Evolutionary conservation across 2,113 vertebrate genomes (phyloP), one percentile per base, ranked within the genome.

Genomic region (Ramphastos sulfuratus): DNA sequence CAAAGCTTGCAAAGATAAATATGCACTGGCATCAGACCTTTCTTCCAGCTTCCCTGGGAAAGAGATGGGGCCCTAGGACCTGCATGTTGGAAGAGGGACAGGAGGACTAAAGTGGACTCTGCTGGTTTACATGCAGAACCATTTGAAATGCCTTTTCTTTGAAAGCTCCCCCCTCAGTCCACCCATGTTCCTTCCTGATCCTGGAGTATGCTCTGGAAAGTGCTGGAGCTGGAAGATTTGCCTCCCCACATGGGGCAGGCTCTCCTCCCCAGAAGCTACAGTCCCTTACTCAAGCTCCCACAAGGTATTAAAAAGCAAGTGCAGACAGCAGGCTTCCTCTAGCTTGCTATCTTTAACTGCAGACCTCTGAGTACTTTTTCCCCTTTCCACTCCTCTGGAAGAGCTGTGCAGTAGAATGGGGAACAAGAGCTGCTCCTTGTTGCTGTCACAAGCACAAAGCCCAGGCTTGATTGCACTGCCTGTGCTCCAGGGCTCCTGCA

Each of bases 291-390:
- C 30, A 35, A 82, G 35, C 55, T 93, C 85, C 82, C 61, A 92
- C 61, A 46, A 67, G 24, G 69, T 52, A 84, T 44, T 60, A 54
- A 81, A 94, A 86, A 85, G 73, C 42, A 93, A 60, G 52, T 73
- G 70, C 81, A 89, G 52, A 64, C 58, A 96, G 85, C 27, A 87
- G 42, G 67, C 33, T 95, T 50, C 83, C 92, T 88, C 48, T 50
- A 77, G 52, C 28, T 71, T 82, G 33, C 85, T 96, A 37, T 85
- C 83, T 81, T 83, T 81, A 94, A 83, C 88, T 75, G 61, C 69
- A 90, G 67, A 46, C 31, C n/a, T 93, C 61, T 28, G 73, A 77
- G 60, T 25, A 48, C 15, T 35, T 33, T 84, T 50, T 64, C 84
- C 37, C 67, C 60, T 74, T 92, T 77, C 67, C 48, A 60, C 11